These are phyloP conservation scores for Fragum fragum DNA, from an alignment of 2,888 invertebrate species.

Conservation along the genomic window DNA sequence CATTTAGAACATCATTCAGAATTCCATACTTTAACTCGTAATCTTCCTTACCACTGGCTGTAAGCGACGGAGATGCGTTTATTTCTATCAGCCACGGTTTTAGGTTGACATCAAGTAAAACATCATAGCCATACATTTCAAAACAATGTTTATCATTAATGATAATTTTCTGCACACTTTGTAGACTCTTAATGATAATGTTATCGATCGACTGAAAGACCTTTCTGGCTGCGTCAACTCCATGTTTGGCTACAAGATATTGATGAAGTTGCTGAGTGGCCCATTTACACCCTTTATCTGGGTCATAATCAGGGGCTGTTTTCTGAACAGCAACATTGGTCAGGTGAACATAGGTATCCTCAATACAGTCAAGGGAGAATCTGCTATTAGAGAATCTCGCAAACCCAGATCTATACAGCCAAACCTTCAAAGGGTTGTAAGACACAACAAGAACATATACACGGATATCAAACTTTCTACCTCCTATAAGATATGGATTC, in stretches of 20 bases:
- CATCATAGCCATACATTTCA: slow-evolving; percentile 90
- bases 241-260: slow-evolving; percentile 89
- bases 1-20: slow-evolving; percentile 89
- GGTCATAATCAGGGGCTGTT: slow-evolving; percentile 88
- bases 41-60: slow-evolving; percentile 89
- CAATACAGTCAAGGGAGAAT: slow-evolving; percentile 89
- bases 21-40: slow-evolving; percentile 89
- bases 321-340: slow-evolving; percentile 89
- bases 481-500: slow-evolving; percentile 89
- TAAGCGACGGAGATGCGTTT: slow-evolving; percentile 90
- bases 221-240: slow-evolving; percentile 86
- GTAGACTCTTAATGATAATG: slow-evolving; percentile 88
- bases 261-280: slow-evolving; percentile 88
- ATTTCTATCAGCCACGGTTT: slow-evolving; percentile 90
- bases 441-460: slow-evolving; percentile 90
- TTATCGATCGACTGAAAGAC: slow-evolving; percentile 88
- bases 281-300: slow-evolving; percentile 89
- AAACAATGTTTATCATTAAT: slow-evolving; percentile 89
- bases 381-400: slow-evolving; percentile 89
- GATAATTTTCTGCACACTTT: slow-evolving; percentile 88
- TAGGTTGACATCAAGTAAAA: slow-evolving; percentile 89
- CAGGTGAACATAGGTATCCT: slow-evolving; percentile 89
- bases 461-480: slow-evolving; percentile 90
- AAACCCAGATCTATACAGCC: slow-evolving; percentile 90
- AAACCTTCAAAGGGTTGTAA: slow-evolving; percentile 88